A percentile compares a stretch with the other conserved stretches of the same genome.
phyloP scores from a whole-genome alignment of 2,888 invertebrate species.

The Parnassius mnemosyne region DNA sequence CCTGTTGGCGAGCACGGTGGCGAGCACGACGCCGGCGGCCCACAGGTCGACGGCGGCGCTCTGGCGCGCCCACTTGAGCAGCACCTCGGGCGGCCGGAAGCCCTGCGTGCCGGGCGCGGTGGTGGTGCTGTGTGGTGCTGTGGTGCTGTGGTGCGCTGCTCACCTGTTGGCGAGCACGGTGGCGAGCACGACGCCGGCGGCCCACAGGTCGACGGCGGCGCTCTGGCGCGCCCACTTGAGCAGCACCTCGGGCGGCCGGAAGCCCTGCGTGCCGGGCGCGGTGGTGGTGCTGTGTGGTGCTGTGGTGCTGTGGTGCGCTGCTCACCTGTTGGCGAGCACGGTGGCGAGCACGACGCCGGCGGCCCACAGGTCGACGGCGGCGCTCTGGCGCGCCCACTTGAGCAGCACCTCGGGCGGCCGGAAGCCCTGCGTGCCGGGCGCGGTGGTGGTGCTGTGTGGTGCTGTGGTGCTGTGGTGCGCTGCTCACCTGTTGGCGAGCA shows the following conservation, averaged over 20 bases:
- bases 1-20: conserved; percentile 84
- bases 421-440: conserved; percentile 94
- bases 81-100: conserved; percentile 89
- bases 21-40: conserved; percentile 92
- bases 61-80: conserved; percentile 87
- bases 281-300: no score
- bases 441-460: conserved; percentile 80
- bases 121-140: conserved; percentile 38
- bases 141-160: no score
- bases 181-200: no score
- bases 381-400: conserved; percentile 88
- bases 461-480: conserved; percentile 81
- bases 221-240: no score
- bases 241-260: no score
- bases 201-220: no score
- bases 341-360: no score
- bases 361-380: conserved; percentile 84
- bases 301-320: no score
- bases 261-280: no score
- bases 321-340: no score
- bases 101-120: conserved; percentile 93
- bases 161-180: no score
- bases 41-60: conserved; percentile 93
- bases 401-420: conserved; percentile 88
- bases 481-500: conserved; percentile 83